phyloP scores from a whole-genome alignment of 92 coral and sea anemone species.

The Parazoanthus atlanticus region DNA sequence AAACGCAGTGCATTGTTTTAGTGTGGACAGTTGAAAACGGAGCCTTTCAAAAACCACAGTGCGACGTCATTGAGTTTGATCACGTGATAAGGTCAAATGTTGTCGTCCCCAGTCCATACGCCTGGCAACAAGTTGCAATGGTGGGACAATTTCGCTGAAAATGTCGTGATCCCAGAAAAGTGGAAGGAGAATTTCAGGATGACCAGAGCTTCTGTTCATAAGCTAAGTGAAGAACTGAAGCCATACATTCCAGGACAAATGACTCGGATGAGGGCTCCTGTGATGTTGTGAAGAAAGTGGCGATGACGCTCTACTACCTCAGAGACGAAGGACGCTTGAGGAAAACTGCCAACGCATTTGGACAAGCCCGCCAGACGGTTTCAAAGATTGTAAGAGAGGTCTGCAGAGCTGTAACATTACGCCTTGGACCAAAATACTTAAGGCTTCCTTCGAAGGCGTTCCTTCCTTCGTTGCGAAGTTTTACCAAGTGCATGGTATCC shows the following conservation, averaged over 20 bases:
- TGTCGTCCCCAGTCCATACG: too few species aligned
- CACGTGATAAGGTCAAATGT: too few species aligned
- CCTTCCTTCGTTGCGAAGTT: too few species aligned
- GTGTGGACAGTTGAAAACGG: too few species aligned
- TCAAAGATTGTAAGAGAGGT: conserved; percentile 60
- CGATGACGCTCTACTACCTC: conserved; percentile 59
- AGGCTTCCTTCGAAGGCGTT: conserved; percentile 30
- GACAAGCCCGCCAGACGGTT: conserved; percentile 53
- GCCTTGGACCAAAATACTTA: too few species aligned
- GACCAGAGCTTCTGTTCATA: conserved; percentile 38
- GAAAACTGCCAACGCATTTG: conserved; percentile 68
- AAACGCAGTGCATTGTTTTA: too few species aligned
- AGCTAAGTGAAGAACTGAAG: conserved; percentile 48
- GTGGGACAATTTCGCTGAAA: conserved; percentile 60
- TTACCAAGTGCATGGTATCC: background rate
- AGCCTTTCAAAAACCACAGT: too few species aligned
- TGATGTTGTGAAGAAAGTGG: conserved; percentile 62
- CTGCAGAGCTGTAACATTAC: conserved; percentile 52
- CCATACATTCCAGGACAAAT: conserved; percentile 60
- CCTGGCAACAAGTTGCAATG: too few species aligned
- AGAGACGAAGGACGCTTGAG: conserved; percentile 10
- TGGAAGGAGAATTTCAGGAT: conserved; percentile 61
- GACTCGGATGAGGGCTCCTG: conserved; percentile 61
- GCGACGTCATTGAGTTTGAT: too few species aligned
- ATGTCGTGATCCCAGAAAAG: conserved; percentile 52